These are phyloP conservation scores for Platyrinchus mystaceus DNA, from an alignment of 2,797 vertebrate species.

Conservation along the genomic window DNA sequence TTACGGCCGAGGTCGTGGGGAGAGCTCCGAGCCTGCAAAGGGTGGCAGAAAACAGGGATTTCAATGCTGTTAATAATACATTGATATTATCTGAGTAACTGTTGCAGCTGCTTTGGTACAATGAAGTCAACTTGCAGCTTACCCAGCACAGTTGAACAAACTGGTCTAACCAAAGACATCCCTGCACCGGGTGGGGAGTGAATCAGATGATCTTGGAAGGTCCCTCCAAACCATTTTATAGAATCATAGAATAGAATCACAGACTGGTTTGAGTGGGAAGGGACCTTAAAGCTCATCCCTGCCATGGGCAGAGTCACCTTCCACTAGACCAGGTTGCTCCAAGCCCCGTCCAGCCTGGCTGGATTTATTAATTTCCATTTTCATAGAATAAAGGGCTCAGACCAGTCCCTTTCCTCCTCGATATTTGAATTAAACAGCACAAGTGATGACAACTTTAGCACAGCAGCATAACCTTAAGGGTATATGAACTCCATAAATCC, in stretches of 20 bases:
- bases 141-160: neutral
- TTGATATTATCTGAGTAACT: neutral
- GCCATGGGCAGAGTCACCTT: neutral
- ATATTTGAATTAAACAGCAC: neutral
- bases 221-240: neutral
- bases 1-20: slow-evolving; percentile 78
- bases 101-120: neutral
- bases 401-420: neutral
- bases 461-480: neutral
- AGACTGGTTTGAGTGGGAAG: neutral
- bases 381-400: neutral
- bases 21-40: slow-evolving; percentile 66
- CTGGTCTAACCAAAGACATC: neutral
- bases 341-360: neutral
- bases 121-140: neutral
- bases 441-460: neutral
- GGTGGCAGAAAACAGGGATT: neutral
- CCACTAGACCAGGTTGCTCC: neutral
- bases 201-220: neutral
- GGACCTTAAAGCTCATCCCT: neutral
- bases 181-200: neutral
- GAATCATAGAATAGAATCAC: neutral
- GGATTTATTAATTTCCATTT: neutral
- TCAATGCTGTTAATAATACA: no score
- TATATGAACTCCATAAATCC: neutral